Evolutionary conservation across 2,888 invertebrate genomes (phyloP).

Genomic region (Magallana nippona): DNA sequence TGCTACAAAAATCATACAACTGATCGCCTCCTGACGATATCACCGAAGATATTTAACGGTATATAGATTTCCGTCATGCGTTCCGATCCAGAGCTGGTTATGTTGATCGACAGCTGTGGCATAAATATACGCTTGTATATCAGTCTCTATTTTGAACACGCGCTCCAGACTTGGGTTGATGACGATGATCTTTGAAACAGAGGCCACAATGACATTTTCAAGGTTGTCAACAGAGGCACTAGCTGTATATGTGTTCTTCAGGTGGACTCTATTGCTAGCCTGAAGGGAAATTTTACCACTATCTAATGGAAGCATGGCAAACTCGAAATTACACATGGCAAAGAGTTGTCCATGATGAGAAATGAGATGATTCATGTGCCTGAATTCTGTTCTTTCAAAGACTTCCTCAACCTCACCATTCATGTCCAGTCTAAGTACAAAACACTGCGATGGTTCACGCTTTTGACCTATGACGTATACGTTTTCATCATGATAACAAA

Average conservation of each 20-base stretch:
- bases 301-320: not conserved
- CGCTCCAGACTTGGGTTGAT: not conserved
- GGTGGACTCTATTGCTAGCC: not conserved
- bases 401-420: not conserved
- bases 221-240: conserved; percentile 12
- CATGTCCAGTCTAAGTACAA: not conserved
- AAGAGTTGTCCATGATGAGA: not conserved
- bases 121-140: not conserved
- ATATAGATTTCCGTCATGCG: not conserved
- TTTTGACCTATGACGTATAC: not conserved
- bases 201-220: not conserved
- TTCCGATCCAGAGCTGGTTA: not conserved
- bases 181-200: not conserved
- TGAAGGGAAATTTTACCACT: not conserved
- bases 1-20: too few species aligned
- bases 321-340: not conserved
- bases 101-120: conserved; percentile 1
- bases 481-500: not conserved
- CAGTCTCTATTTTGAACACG: not conserved
- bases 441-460: not conserved
- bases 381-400: not conserved
- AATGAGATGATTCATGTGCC: not conserved
- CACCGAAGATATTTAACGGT: not conserved
- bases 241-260: not conserved
- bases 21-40: not conserved